Evolutionary conservation across 2,113 vertebrate genomes (phyloP).

Genomic region (Castor canadensis): DNA sequence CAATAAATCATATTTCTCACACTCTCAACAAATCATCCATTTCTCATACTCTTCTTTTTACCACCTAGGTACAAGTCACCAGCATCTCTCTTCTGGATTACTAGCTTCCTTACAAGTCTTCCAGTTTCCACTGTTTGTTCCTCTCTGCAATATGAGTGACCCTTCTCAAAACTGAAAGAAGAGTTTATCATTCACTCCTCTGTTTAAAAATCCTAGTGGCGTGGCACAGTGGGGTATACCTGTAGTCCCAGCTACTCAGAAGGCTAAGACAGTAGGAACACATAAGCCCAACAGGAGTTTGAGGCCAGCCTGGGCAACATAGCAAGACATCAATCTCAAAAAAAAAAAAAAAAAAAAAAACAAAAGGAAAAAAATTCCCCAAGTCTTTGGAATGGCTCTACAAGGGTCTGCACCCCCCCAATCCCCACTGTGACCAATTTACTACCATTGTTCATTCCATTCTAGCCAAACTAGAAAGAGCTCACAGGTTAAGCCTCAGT

Average conservation of each 20-base stretch:
- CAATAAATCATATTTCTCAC: constrained; percentile 6
- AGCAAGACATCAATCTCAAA: neutral
- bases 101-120: constrained; percentile 40
- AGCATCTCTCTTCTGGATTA: constrained; percentile 24
- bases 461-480: neutral
- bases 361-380: neutral
- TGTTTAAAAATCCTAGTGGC: constrained; percentile 18
- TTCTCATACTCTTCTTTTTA: constrained; percentile 1
- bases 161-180: constrained; percentile 52
- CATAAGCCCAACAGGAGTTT: neutral
- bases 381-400: neutral
- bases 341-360: neutral
- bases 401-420: neutral
- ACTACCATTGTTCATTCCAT: neutral
- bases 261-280: neutral
- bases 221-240: neutral
- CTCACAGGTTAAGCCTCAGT: neutral
- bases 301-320: neutral
- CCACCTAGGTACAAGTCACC: neutral
- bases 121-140: neutral
- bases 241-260: neutral
- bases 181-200: neutral
- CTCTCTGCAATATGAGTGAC: neutral
- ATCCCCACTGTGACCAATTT: neutral
- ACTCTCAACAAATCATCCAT: neutral